A percentile compares a stretch with the other conserved stretches of the same genome.
Evolutionary conservation across 2,888 invertebrate genomes (phyloP).

Genomic region (Osedax frankpressi): DNA sequence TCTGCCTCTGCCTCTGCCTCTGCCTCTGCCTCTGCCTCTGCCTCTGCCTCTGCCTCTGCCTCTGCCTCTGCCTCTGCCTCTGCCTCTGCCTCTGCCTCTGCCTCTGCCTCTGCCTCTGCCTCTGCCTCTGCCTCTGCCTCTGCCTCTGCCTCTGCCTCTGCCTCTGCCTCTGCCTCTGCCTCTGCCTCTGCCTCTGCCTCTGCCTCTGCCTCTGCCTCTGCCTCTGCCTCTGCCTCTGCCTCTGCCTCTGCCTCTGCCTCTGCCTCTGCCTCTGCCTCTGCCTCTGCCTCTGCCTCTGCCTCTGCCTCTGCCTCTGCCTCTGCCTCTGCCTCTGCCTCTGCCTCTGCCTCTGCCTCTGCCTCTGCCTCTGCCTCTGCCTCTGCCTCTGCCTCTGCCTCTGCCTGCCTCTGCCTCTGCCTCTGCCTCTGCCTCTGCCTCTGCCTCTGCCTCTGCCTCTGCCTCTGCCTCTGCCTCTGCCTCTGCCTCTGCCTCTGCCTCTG

Average conservation of each 20-base stretch:
- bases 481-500: not conserved
- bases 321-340: slow-evolving; percentile 4
- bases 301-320: slow-evolving; percentile 4
- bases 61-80: not conserved
- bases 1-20: not conserved
- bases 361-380: slow-evolving; percentile 4
- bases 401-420: not conserved
- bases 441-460: not conserved
- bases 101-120: not conserved
- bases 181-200: slow-evolving; percentile 4
- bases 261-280: slow-evolving; percentile 4
- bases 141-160: slow-evolving; percentile 4
- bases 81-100: not conserved
- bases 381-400: slow-evolving; percentile 4
- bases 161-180: slow-evolving; percentile 4
- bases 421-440: not conserved
- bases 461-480: not conserved
- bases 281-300: slow-evolving; percentile 4
- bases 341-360: slow-evolving; percentile 4
- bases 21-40: not conserved
- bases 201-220: slow-evolving; percentile 4
- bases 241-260: slow-evolving; percentile 4
- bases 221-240: slow-evolving; percentile 4
- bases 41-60: not conserved
- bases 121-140: not conserved